Conservation (phyloP, 1,140 invertebrate genomes). For the Anoplophora glabripennis region DNA sequence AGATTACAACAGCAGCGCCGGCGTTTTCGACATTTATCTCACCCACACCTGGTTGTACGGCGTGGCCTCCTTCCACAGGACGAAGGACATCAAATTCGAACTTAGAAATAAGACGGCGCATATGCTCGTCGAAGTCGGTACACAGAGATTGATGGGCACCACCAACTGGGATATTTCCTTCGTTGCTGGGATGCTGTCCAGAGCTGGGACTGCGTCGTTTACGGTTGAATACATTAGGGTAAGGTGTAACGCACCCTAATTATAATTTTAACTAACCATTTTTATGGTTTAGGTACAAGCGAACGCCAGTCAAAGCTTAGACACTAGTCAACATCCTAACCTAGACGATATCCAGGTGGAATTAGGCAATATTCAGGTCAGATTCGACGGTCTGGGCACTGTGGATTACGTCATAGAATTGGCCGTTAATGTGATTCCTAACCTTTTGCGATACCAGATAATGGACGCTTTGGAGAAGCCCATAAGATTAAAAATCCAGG, state of each 20-base stretch:
- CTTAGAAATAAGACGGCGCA: conserved; percentile 70
- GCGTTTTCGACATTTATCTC: conserved; percentile 65
- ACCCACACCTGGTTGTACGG: conserved; percentile 74
- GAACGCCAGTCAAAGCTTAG: conserved; percentile 69
- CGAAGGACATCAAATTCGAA: conserved; percentile 68
- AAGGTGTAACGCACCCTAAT: conserved; percentile 10
- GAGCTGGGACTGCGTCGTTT: conserved; percentile 69
- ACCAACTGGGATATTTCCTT: conserved; percentile 75
- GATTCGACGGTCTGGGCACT: conserved; percentile 74
- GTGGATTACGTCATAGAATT: conserved; percentile 78
- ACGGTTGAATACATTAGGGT: conserved; percentile 71
- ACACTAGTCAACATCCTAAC: conserved; percentile 67
- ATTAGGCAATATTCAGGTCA: conserved; percentile 77
- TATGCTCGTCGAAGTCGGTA: conserved; percentile 69
- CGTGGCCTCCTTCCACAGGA: conserved; percentile 69
- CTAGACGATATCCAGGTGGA: conserved; percentile 73
- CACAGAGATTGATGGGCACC: conserved; percentile 70
- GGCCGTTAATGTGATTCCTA: conserved; percentile 73
- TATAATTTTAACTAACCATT: too few relatives aligned
- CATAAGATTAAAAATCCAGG: conserved; percentile 64
- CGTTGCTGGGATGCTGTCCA: conserved; percentile 62
- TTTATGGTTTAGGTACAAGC: conserved; percentile 51
- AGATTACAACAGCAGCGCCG: conserved; percentile 68
- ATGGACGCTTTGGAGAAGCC: conserved; percentile 77
- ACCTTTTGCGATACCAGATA: conserved; percentile 78